Evolutionary conservation across 35 echinoderm and acorn worm species (phyloP).

Genomic region (Patiria miniata): DNA sequence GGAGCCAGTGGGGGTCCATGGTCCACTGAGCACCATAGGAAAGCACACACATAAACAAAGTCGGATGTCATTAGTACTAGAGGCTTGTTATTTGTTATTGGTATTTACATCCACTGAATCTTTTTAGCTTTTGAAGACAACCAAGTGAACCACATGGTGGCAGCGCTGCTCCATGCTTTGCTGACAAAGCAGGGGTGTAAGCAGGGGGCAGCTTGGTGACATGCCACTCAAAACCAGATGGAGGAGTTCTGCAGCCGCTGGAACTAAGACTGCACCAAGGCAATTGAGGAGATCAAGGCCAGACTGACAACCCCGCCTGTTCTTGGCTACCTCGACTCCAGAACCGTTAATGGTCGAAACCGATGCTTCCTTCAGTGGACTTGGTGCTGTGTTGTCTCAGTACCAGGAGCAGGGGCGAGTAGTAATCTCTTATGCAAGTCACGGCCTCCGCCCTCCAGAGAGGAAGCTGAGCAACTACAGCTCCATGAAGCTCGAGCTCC

Average conservation of each 20-base stretch:
- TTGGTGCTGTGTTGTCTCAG: conserved; percentile 66
- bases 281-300: conserved; percentile 23
- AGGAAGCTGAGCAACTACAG: conserved; percentile 62
- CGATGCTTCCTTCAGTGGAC: conserved; percentile 35
- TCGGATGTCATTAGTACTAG: too few species aligned
- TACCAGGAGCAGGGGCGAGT: conserved; percentile 27
- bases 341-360: conserved; percentile 42
- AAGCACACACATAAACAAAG: too few species aligned
- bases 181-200: conserved; percentile 3
- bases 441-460: conserved; percentile 31
- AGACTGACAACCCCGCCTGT: conserved; percentile 30
- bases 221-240: not conserved
- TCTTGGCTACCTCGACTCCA: conserved; percentile 44
- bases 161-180: conserved; percentile 57
- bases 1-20: too few species aligned
- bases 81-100: too few species aligned
- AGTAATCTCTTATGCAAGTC: conserved; percentile 68
- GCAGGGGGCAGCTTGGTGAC: not conserved
- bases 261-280: not conserved
- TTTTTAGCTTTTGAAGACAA: too few species aligned
- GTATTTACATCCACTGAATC: too few species aligned
- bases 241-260: not conserved
- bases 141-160: conserved; percentile 36
- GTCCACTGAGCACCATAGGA: too few species aligned
- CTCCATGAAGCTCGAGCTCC: conserved; percentile 66